A percentile compares a stretch with the other conserved stretches of the same genome.
phyloP scores from a whole-genome alignment of 2,113 vertebrate species.

The Erpornis zantholeuca region DNA sequence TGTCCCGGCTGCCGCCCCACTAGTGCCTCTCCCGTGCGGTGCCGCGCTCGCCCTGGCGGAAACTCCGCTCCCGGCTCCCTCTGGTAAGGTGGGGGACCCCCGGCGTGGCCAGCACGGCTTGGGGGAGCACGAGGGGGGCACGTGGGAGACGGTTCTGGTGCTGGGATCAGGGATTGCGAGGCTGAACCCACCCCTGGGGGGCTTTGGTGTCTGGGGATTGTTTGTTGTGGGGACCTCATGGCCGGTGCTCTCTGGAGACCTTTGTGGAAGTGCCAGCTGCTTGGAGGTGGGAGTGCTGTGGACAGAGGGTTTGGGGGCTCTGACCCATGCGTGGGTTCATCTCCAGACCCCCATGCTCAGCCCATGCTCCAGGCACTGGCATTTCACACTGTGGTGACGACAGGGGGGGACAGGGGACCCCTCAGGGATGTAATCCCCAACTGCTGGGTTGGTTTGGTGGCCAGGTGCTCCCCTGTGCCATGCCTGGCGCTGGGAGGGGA shows the following conservation, averaged over 20 bases:
- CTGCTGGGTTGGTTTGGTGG: neutral
- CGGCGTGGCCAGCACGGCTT: accelerated
- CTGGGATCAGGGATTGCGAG: accelerated
- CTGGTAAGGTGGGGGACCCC: conserved; percentile 54
- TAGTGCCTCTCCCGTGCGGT: conserved; percentile 49
- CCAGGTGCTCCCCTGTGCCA: accelerated
- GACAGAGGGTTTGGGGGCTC: neutral
- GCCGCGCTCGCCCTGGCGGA: neutral
- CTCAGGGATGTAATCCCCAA: accelerated
- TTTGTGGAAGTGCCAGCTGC: neutral
- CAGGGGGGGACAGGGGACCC: neutral
- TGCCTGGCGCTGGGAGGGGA: neutral
- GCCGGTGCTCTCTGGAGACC: accelerated
- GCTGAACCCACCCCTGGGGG: neutral
- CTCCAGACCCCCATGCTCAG: accelerated
- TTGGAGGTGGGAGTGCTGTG: neutral
- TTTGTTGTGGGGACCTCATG: accelerated
- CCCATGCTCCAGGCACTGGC: accelerated
- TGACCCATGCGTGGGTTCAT: accelerated
- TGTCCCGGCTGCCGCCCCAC: conserved; percentile 71
- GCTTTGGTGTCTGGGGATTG: neutral
- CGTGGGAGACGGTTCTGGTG: accelerated
- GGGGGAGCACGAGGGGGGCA: neutral
- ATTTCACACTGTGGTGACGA: accelerated
- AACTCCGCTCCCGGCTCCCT: neutral